Base-by-base conservation (phyloP, 2,888 invertebrate species). In the Orchesella flavescens region DNA sequence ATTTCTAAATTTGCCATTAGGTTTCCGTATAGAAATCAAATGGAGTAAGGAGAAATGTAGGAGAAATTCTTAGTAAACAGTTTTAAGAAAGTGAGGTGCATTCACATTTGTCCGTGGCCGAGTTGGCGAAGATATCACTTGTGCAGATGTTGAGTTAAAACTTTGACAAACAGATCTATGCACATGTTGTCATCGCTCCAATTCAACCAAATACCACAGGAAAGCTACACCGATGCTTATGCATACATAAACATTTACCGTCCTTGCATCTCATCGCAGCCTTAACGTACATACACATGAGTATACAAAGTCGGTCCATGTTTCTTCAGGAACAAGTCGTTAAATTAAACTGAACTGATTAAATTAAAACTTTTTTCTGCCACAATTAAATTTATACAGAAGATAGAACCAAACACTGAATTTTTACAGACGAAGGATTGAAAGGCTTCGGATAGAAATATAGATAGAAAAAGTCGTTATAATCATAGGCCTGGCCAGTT, bases 101-200 rank as follows among this genome's bases (percentile, higher is more conserved):
- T 75, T 81, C 69, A 69, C 74, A 69, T 84, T 79, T 84, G 83
- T 79, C 80, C 84, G 84, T 84, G 84, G 84, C 84, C 84, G 84
- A 84, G 79, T 84, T 84, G 84, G 84, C 84, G 84, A 84, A 75
- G 79, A 55, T 71, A 68, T 78, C 19, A 49, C 34, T 34, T 69
- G 23, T 49, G 59, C 68, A 71, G 68, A 78, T 69, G 74, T 71
- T 71, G 57, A 75, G 76, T 75, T 75, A 76, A 75, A 66, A 78
- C 69, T 82, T 82, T 82, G 82, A 82, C 82, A 82, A 66, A 55
- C 57, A 46, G 44, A 43, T 57, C 24, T 57, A 61, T 59, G 72
- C 84, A 84, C 74, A 84, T 84, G 83, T 78, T 84, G 74, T 75
- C 83, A 84, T 79, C 83, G 65, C 68, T 43, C 34, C 34, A 34